These are phyloP conservation scores for Andrena bucephala DNA, from an alignment of 2,888 invertebrate genomes.

Conservation along the genomic window DNA sequence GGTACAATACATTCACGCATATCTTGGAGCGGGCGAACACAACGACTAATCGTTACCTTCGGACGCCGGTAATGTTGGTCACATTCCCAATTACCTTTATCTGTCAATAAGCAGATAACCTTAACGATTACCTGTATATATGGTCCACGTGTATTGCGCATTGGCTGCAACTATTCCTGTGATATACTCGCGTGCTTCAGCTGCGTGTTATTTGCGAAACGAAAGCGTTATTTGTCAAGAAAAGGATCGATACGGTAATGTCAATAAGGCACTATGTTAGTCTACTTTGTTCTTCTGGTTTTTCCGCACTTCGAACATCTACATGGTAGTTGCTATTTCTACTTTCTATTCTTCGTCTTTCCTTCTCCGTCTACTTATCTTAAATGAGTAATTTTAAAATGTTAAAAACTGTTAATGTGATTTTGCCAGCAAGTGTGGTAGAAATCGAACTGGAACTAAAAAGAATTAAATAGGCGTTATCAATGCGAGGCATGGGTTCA, in stretches of 20 bases:
- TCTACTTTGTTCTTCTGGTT: slow-evolving; percentile 42
- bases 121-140: slow-evolving; percentile 51
- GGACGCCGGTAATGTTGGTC: slow-evolving; percentile 37
- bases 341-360: not conserved
- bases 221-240: slow-evolving; percentile 61
- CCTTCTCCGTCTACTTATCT: not conserved
- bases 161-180: slow-evolving; percentile 49
- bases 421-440: not conserved
- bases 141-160: slow-evolving; percentile 41
- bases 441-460: no score
- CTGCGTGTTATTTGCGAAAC: slow-evolving; percentile 58
- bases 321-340: not conserved
- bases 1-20: not conserved
- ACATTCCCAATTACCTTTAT: slow-evolving; percentile 67
- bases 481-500: no score
- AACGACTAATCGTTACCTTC: slow-evolving; percentile 55
- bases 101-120: slow-evolving; percentile 55
- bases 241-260: slow-evolving; percentile 65
- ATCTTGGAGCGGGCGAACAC: slow-evolving; percentile 10
- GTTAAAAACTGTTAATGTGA: not conserved
- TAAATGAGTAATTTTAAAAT: no score
- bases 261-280: slow-evolving; percentile 57
- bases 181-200: slow-evolving; percentile 44
- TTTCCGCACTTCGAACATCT: slow-evolving; percentile 11
- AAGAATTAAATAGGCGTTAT: no score